A percentile compares a stretch with the other conserved stretches of the same genome.
phyloP scores from a whole-genome alignment of 2,888 invertebrate genomes.

The Dryomyza anilis region DNA sequence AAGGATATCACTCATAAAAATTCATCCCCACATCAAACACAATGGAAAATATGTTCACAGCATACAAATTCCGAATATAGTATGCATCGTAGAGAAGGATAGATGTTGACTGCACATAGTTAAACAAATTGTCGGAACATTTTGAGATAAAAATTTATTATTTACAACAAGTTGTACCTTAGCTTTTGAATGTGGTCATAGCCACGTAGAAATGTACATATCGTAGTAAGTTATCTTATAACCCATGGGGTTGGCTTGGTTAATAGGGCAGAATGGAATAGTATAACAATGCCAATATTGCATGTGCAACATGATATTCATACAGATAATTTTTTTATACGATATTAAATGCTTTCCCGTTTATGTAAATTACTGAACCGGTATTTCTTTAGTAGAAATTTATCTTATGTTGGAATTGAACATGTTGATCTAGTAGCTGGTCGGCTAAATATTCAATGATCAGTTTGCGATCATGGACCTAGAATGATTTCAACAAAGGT shows the following conservation, averaged over 20 bases:
- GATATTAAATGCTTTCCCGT: no score
- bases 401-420: no score
- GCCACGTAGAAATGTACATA: neutral
- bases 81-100: neutral
- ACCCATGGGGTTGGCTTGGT: neutral
- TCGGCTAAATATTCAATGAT: no score
- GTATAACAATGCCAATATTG: no score
- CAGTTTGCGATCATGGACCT: no score
- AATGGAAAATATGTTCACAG: conserved; percentile 34
- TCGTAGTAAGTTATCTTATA: neutral
- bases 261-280: neutral
- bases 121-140: conserved; percentile 35
- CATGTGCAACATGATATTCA: no score
- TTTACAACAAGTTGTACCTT: conserved; percentile 15
- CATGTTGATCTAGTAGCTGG: no score
- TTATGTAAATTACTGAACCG: no score
- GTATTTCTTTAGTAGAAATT: no score
- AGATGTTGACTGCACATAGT: conserved; percentile 24
- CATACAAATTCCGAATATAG: conserved; percentile 34
- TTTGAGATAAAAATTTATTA: conserved; percentile 37
- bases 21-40: conserved; percentile 40
- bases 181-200: neutral
- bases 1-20: conserved; percentile 47
- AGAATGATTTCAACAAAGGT: no score
- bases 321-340: no score